Evolutionary conservation across 2,888 invertebrate species (phyloP), one percentile per base, ranked within the genome.

Genomic region (Drosophila multiciliata): DNA sequence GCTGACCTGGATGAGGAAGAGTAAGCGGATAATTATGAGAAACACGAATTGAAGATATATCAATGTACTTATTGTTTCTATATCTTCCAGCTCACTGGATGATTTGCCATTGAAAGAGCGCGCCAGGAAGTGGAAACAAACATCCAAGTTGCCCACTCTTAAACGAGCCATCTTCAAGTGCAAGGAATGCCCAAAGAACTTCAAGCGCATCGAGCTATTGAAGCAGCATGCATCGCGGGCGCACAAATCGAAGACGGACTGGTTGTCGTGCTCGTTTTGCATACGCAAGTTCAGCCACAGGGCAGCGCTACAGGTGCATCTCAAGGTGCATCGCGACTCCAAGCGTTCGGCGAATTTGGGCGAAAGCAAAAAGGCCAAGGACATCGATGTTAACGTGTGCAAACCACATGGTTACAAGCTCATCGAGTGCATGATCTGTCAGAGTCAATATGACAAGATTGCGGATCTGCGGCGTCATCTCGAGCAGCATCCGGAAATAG

Each of bases 351-450:
- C 82, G 3, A 82, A 88, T 58, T 48, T 82, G 26, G 73, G 82
- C n/a, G 89, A 87, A 32, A 78, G 76, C 23, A 87, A 86, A 48
- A 86, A 82, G 66, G 75, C 77, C 61, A 80, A 80, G 75, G 86
- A 77, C 26, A 77, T 91, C 23, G 91, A 91, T 59, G 59, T 87
- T 2, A 87, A 92, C 69, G 66, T 91, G 7, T 91, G 92, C 72
- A 90, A 90, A 38, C 93, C 92, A 1, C 90, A 92, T 64, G 93
- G 92, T 8, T 87, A 87, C 20, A 93, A 93, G 73, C 78, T 88
- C 0, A 92, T 92, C 26, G 89, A 92, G 66, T 93, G 93, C 78
- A 93, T 92, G 91, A 92, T 93, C n/a, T 93, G 93, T 53, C 83
- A 87, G 45, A 89, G 87, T 20, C 91, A 91, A 50, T 92, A 92